phyloP scores from a whole-genome alignment of 2,113 vertebrate species.

The Lampris megalopsis region DNA sequence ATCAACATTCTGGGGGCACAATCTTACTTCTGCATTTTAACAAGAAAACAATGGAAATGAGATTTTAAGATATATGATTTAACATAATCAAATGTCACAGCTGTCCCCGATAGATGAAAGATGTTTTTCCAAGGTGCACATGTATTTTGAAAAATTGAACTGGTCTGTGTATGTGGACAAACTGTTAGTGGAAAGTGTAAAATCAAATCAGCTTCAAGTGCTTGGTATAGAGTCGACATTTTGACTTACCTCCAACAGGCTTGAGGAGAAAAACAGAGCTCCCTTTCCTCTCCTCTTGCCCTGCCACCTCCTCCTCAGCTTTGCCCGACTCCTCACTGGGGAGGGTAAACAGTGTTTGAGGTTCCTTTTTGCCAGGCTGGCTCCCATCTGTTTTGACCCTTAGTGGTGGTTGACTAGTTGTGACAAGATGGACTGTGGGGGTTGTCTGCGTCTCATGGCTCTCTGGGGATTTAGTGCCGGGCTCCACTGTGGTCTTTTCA shows the following conservation, averaged over 20 bases:
- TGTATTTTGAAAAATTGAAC: no score
- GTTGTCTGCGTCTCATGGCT: slow-evolving; percentile 32
- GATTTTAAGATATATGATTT: no score
- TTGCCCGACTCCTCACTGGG: slow-evolving; percentile 60
- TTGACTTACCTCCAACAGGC: slow-evolving; percentile 84
- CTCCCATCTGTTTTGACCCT: slow-evolving; percentile 55
- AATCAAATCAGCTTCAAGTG: not conserved
- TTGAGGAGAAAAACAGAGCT: slow-evolving; percentile 58
- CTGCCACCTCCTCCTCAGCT: slow-evolving; percentile 1
- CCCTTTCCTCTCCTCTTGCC: slow-evolving; percentile 67
- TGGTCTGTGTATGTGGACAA: not conserved
- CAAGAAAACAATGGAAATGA: no score
- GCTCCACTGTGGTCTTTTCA: slow-evolving; percentile 15
- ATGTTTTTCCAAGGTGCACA: no score
- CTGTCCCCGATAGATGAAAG: no score
- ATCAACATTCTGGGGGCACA: no score
- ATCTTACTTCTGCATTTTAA: no score
- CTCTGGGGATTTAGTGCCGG: slow-evolving; percentile 13
- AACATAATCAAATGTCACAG: no score
- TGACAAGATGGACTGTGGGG: slow-evolving; percentile 57
- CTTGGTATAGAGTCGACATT: not conserved
- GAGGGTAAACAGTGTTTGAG: slow-evolving; percentile 52
- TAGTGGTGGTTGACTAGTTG: slow-evolving; percentile 61
- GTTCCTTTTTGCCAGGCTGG: slow-evolving; percentile 64
- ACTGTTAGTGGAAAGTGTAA: not conserved